Evolutionary conservation across 2,888 invertebrate species (phyloP).

Genomic region (Dromius quadrimaculatus): DNA sequence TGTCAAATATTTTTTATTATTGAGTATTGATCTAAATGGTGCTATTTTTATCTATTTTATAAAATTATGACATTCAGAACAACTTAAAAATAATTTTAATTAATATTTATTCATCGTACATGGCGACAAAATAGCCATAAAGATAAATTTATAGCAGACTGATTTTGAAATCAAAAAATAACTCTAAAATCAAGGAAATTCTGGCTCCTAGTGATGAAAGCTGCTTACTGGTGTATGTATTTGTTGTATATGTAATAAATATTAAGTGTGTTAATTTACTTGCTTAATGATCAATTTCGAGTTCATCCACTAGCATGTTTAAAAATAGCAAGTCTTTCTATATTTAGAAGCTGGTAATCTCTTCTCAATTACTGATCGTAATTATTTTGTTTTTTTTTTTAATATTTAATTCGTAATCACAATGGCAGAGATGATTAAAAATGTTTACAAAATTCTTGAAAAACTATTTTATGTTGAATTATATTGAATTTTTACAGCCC

Average conservation of each 20-base stretch:
- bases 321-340: slow-evolving; percentile 27
- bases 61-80: slow-evolving; percentile 25
- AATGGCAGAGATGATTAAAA: no score
- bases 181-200: slow-evolving; percentile 27
- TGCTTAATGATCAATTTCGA: slow-evolving; percentile 5
- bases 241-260: background rate
- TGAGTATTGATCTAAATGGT: background rate
- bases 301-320: slow-evolving; percentile 13
- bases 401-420: background rate
- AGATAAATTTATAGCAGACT: slow-evolving; percentile 38
- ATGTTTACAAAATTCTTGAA: no score
- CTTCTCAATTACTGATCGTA: slow-evolving; percentile 9
- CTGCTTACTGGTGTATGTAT: slow-evolving; percentile 6
- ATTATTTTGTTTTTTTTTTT: slow-evolving; percentile 22
- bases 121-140: slow-evolving; percentile 44
- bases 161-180: slow-evolving; percentile 33
- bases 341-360: slow-evolving; percentile 25
- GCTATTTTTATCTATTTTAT: slow-evolving; percentile 7
- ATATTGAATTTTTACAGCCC: no score
- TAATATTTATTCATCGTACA: slow-evolving; percentile 21
- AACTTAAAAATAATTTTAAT: slow-evolving; percentile 44
- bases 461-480: no score
- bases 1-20: no score
- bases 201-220: background rate
- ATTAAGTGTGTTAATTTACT: background rate